Evolutionary conservation across 2,888 invertebrate genomes (phyloP).

Genomic region (Xestia xanthographa): DNA sequence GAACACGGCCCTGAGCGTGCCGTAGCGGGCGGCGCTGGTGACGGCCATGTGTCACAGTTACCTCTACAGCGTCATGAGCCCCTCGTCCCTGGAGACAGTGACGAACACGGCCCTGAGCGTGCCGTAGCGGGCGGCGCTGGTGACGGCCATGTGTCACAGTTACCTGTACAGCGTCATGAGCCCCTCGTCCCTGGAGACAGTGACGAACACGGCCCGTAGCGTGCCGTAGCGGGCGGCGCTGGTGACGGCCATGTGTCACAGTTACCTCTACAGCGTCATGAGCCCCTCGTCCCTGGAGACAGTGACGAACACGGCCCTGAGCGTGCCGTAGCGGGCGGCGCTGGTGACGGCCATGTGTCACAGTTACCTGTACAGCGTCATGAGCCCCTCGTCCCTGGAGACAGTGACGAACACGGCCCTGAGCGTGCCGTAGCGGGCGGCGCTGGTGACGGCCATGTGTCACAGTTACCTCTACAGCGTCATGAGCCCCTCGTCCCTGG

Average conservation of each 20-base stretch:
- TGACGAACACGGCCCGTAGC: conserved; percentile 92
- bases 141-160: background rate
- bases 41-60: conserved; percentile 47
- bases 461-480: conserved; percentile 92
- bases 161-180: conserved; percentile 93
- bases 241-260: no score
- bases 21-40: no score
- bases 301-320: conserved; percentile 92
- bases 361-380: conserved; percentile 92
- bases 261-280: conserved; percentile 92
- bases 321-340: no score
- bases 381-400: conserved; percentile 94
- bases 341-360: no score
- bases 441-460: no score
- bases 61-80: conserved; percentile 93
- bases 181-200: conserved; percentile 95
- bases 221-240: no score
- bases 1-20: conserved; percentile 92
- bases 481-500: conserved; percentile 93
- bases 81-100: conserved; percentile 94
- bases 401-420: conserved; percentile 93
- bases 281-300: conserved; percentile 95
- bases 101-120: conserved; percentile 92
- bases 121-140: no score
- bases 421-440: no score